Evolutionary conservation across 2,888 invertebrate genomes (phyloP), one percentile per base, ranked within the genome.

Genomic region (Leptinotarsa tumamoca): DNA sequence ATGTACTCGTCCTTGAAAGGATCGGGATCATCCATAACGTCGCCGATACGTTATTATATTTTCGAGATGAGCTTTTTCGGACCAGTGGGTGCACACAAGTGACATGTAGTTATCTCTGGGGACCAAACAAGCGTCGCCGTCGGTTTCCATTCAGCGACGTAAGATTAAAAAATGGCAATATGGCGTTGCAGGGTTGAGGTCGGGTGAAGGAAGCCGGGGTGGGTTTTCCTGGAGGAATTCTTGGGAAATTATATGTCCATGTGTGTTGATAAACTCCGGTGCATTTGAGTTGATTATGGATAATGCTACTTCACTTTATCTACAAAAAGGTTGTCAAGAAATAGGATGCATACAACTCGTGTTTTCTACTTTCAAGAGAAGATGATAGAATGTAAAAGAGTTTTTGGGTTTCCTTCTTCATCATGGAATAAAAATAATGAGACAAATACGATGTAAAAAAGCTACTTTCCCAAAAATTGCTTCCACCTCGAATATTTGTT

Each of bases 11-110:
- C 75, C 77, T 72, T 68, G 73, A 72, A 52, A 69, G 74, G 43
- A 68, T 4, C 43, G n/a, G 43, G 33, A 63, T 63, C 63, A 80
- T 78, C 75, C 72, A 79, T 80, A 79, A 79, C 68, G 52, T 77
- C 56, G 71, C 51, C 74, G 76, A 79, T 78, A 79, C 75, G 75
- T 80, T 80, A 80, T 80, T 79, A 79, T 76, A 78, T 80, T 79
- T 80, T 79, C 80, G 68, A 78, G 76, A 83, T 82, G 83, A 82
- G 81, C 79, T 85, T 86, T 84, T 82, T 79, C 83, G 82, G 81
- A 76, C 82, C 79, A 82, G 77, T 83, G 85, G 80, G 71, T 83
- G 80, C 81, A 82, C 83, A 82, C 82, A 80, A 82, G 83, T 80
- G 80, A 83, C 79, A 80, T 74, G 79, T 76, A 71, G 83, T 83